A percentile compares a stretch with the other conserved stretches of the same genome.
These are phyloP conservation scores for Anthonomus grandis DNA, from an alignment of 1,140 invertebrate species.

Conservation along the genomic window DNA sequence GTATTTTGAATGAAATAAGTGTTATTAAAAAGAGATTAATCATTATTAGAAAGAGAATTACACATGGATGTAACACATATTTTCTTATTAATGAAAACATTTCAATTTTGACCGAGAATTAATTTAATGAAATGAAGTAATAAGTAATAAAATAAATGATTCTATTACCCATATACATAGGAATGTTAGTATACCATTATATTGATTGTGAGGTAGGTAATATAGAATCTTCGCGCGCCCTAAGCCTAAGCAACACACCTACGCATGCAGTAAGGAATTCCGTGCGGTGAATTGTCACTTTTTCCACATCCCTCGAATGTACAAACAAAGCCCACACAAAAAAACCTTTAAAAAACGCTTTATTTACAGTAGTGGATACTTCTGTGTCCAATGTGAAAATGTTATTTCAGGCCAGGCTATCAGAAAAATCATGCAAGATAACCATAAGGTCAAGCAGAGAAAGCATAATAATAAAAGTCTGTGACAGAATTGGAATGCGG, in stretches of 20 bases:
- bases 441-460: conserved; percentile 18
- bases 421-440: conserved; percentile 20
- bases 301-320: conserved; percentile 17
- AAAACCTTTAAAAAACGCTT: conserved; percentile 1
- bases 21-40: too few species aligned
- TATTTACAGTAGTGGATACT: too few species aligned
- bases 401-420: conserved; percentile 1
- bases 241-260: conserved; percentile 23
- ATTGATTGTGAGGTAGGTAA: conserved; percentile 20
- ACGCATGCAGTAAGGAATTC: conserved; percentile 29
- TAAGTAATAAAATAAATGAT: too few species aligned
- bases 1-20: too few species aligned
- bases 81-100: too few species aligned
- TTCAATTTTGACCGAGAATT: too few species aligned
- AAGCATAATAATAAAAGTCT: conserved; percentile 24
- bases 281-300: conserved; percentile 27
- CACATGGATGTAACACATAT: too few species aligned
- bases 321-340: conserved; percentile 19
- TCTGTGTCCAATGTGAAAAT: conserved; percentile 1
- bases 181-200: too few species aligned
- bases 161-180: too few species aligned
- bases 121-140: too few species aligned
- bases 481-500: conserved; percentile 21
- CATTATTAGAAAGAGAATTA: too few species aligned
- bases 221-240: conserved; percentile 11